A percentile compares a stretch with the other conserved stretches of the same genome.
phyloP scores from a whole-genome alignment of 2,797 vertebrate species.

The Jordanella pulchra region DNA sequence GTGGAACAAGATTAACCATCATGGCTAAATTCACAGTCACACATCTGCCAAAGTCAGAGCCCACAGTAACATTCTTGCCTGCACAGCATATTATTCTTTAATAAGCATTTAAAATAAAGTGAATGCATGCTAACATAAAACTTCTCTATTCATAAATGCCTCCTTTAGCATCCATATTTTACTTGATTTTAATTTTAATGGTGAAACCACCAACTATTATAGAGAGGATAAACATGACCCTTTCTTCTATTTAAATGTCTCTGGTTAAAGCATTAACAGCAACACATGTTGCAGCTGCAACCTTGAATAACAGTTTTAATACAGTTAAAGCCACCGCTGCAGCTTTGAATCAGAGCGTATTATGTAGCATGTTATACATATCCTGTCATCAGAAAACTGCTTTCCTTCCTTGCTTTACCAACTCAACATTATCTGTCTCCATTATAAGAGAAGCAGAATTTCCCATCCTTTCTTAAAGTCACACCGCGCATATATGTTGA shows the following conservation, averaged over 20 bases:
- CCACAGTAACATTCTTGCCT: no score
- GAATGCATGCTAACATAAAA: no score
- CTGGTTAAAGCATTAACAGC: neutral
- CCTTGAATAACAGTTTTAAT: constrained; percentile 10
- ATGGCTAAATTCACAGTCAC: no score
- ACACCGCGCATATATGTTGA: constrained; percentile 12
- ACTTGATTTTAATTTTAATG: neutral
- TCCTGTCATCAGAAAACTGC: constrained; percentile 26
- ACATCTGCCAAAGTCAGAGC: no score
- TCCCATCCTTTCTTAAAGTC: neutral
- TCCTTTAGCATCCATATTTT: no score
- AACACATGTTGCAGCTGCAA: constrained; percentile 3
- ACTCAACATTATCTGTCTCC: neutral
- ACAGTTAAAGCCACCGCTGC: constrained; percentile 14
- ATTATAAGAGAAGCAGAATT: neutral
- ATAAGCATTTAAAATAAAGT: no score
- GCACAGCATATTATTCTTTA: no score
- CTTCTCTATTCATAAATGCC: no score
- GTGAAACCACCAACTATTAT: neutral
- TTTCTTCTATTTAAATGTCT: neutral
- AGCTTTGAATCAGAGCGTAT: constrained; percentile 1
- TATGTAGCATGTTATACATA: constrained; percentile 16
- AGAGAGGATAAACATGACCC: neutral
- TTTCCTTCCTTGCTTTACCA: neutral
- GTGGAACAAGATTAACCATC: no score